These are phyloP conservation scores for Grammomys surdaster DNA, from an alignment of 2,113 vertebrate species.

Conservation along the genomic window DNA sequence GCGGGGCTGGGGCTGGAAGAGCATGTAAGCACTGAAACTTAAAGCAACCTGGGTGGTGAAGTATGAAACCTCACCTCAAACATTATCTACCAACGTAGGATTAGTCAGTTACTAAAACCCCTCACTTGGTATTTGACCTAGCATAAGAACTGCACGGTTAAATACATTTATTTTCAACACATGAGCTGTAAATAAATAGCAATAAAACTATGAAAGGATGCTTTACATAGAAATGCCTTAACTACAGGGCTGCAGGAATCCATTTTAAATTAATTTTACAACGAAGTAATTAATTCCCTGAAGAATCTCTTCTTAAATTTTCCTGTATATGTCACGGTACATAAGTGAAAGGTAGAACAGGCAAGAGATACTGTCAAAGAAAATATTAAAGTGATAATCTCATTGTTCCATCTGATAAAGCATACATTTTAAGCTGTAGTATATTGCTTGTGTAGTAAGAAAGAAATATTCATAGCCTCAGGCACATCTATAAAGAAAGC, in stretches of 20 bases:
- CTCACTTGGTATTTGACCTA: conserved; percentile 21
- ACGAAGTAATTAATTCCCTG: conserved; percentile 13
- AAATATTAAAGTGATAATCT: conserved; percentile 33
- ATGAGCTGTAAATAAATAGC: conserved; percentile 41
- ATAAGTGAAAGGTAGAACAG: conserved; percentile 11
- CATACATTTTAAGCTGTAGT: conserved; percentile 33
- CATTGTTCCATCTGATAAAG: conserved; percentile 1
- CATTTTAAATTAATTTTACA: conserved; percentile 49
- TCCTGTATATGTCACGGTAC: background rate
- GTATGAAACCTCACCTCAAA: background rate
- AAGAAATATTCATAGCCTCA: background rate
- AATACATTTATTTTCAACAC: conserved; percentile 62
- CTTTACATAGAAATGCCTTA: background rate
- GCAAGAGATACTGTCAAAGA: conserved; percentile 17
- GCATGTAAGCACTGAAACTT: background rate
- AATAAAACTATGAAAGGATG: background rate
- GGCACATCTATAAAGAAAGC: conserved; percentile 14
- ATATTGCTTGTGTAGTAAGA: background rate
- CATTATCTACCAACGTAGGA: background rate
- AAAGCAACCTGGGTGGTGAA: background rate
- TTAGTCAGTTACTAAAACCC: background rate
- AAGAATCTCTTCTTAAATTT: background rate
- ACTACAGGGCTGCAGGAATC: background rate
- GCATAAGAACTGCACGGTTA: conserved; percentile 18
- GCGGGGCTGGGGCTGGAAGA: background rate